phyloP scores from a whole-genome alignment of 2,888 invertebrate species.

The Mythimna ferrago region DNA sequence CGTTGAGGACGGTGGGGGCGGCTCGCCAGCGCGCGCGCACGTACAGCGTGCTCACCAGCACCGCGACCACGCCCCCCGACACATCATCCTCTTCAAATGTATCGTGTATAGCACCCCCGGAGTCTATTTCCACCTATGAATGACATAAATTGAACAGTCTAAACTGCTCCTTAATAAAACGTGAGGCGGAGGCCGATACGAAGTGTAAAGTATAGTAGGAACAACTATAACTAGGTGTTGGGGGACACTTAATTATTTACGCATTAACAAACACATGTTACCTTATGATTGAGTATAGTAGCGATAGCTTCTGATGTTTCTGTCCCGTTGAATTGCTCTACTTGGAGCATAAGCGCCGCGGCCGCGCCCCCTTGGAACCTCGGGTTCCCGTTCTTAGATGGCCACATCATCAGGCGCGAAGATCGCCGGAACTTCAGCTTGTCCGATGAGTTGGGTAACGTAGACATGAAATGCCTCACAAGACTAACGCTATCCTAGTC shows the following conservation, averaged over 20 bases:
- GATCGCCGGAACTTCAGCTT: conserved; percentile 79
- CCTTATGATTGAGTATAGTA: conserved; percentile 79
- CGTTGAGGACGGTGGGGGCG: conserved; percentile 86
- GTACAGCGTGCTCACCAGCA: conserved; percentile 79
- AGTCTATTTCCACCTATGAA: conserved; percentile 77
- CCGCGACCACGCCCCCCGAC: conserved; percentile 73
- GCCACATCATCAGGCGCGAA: conserved; percentile 76
- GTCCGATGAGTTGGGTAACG: conserved; percentile 74
- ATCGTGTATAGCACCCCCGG: conserved; percentile 81
- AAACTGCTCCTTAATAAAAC: neutral
- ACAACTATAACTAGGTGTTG: no score
- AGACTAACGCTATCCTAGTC: conserved; percentile 77
- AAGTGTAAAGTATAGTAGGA: no score
- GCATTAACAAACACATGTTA: conserved; percentile 51
- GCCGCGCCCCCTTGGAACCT: conserved; percentile 69
- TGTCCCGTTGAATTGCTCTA: conserved; percentile 74
- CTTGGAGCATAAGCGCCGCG: conserved; percentile 67
- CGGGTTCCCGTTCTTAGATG: conserved; percentile 63
- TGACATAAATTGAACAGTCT: neutral
- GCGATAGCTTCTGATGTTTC: conserved; percentile 73
- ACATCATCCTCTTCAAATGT: conserved; percentile 86
- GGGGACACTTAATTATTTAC: neutral
- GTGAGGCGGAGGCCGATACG: neutral
- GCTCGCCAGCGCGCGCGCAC: conserved; percentile 84
- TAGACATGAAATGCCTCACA: conserved; percentile 72